Evolutionary conservation across 2,113 vertebrate species (phyloP).

Genomic region (Anoura caudifer): DNA sequence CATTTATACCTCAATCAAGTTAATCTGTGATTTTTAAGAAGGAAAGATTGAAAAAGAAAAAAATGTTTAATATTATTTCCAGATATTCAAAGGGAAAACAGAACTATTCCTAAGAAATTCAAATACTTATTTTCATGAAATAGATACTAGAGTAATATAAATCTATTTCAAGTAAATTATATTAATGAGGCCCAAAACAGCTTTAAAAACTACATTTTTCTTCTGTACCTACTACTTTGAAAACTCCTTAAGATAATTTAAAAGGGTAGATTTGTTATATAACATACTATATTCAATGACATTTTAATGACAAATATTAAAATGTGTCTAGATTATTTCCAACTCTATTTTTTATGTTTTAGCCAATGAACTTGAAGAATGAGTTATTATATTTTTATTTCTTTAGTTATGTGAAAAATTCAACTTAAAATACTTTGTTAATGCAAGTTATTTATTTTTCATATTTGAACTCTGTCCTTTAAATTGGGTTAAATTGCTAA

Average conservation of each 20-base stretch:
- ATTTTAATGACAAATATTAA: background rate
- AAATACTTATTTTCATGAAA: background rate
- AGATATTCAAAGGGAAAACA: background rate
- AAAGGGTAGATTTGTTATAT: background rate
- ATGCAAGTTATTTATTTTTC: background rate
- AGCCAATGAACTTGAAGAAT: background rate
- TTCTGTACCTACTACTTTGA: background rate
- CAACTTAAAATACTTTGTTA: conserved; percentile 37
- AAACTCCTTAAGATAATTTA: background rate
- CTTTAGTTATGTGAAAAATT: conserved; percentile 54
- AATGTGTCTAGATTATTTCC: background rate
- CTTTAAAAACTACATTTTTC: background rate
- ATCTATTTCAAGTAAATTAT: background rate
- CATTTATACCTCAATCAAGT: background rate
- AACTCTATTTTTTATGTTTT: background rate
- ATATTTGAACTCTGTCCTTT: conserved; percentile 5
- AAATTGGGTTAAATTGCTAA: conserved; percentile 57
- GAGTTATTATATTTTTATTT: background rate
- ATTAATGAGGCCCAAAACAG: background rate
- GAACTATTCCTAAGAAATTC: background rate
- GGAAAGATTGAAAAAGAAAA: background rate
- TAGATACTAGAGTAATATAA: background rate
- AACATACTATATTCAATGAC: background rate
- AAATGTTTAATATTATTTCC: background rate
- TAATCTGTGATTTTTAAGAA: conserved; percentile 16